Evolutionary conservation across 2,888 invertebrate species (phyloP).

Genomic region (Bombylius discolor): DNA sequence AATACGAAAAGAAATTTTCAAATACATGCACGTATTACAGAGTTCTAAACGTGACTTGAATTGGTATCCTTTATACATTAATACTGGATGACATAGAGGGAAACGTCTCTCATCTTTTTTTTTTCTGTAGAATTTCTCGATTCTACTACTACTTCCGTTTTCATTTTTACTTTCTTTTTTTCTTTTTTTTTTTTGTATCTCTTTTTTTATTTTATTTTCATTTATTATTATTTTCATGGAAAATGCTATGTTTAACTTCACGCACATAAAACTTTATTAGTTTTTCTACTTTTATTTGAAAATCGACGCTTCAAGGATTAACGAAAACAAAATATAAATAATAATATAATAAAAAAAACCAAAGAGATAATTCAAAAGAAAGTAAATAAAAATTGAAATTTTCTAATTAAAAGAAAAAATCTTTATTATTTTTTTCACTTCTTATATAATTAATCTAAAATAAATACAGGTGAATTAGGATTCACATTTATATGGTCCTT

Average conservation of each 20-base stretch:
- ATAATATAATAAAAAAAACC: too few species aligned
- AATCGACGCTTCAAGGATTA: too few species aligned
- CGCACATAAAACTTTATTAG: background rate
- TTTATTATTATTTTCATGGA: background rate
- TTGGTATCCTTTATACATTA: slow-evolving; percentile 9
- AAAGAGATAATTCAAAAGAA: too few species aligned
- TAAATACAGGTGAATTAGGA: too few species aligned
- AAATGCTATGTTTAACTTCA: background rate
- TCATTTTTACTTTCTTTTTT: background rate
- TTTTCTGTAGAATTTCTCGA: background rate
- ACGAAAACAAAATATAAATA: too few species aligned
- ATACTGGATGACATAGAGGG: slow-evolving; percentile 13
- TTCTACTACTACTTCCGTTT: background rate
- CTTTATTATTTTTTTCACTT: too few species aligned
- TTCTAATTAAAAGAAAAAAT: too few species aligned
- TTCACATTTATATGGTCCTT: too few species aligned
- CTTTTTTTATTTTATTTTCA: background rate
- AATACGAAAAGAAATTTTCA: slow-evolving; percentile 10
- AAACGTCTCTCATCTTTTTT: slow-evolving; percentile 7
- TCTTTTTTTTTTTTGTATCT: background rate
- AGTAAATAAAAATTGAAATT: too few species aligned
- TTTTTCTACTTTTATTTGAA: background rate
- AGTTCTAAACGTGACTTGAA: slow-evolving; percentile 14
- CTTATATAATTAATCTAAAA: too few species aligned
- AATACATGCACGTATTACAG: slow-evolving; percentile 14